Evolutionary conservation across 1,140 invertebrate genomes (phyloP).

Genomic region (Ladona fulva): DNA sequence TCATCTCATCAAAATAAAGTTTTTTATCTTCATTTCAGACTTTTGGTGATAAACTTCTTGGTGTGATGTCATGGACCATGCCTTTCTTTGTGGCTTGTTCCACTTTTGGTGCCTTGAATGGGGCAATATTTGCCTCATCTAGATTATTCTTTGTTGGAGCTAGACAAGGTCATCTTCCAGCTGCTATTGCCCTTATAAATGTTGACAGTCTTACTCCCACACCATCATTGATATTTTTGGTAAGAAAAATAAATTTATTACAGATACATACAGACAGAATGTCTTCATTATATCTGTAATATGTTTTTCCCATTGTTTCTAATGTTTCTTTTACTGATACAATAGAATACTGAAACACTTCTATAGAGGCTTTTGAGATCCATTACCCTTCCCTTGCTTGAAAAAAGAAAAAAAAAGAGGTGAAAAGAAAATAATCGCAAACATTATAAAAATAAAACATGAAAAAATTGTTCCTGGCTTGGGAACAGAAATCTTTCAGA

Average conservation of each 20-base stretch:
- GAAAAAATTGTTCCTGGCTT: no score
- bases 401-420: no score
- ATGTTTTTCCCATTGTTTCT: no score
- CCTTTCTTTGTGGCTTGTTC: conserved; percentile 78
- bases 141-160: conserved; percentile 87
- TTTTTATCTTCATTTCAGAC: conserved; percentile 46
- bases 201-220: conserved; percentile 70
- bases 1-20: background rate
- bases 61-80: conserved; percentile 65
- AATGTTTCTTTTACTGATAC: no score
- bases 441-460: no score
- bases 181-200: conserved; percentile 75
- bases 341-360: background rate
- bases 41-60: conserved; percentile 65
- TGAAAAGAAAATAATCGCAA: no score
- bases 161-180: conserved; percentile 79
- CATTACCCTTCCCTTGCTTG: no score
- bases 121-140: conserved; percentile 83
- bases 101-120: conserved; percentile 75
- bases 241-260: conserved; percentile 37
- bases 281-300: no score
- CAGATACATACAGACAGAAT: no score
- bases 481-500: no score
- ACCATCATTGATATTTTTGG: conserved; percentile 76
- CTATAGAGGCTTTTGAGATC: no score